Percentiles rank a stretch among this genome's conserved stretches.
Conservation (phyloP, 2,797 vertebrate genomes). For the Trachurus trachurus region DNA sequence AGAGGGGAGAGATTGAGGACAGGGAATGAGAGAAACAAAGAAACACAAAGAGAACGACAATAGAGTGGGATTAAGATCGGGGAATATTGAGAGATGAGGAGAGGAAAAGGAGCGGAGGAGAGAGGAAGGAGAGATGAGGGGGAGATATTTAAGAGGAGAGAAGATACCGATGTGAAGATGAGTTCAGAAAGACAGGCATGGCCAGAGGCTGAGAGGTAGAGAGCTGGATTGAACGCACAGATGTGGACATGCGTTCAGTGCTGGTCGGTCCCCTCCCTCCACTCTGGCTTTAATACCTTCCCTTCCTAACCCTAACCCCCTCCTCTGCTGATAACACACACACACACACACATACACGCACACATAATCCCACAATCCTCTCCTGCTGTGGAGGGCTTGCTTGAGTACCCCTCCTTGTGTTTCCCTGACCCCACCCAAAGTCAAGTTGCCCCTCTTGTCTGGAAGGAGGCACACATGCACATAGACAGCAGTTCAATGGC, state of each 20-base stretch:
- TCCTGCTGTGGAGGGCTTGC: conserved; percentile 67
- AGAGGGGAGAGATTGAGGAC: conserved; percentile 17
- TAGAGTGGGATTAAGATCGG: conserved; percentile 62
- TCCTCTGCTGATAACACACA: conserved; percentile 37
- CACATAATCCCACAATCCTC: conserved; percentile 82
- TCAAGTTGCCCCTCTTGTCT: conserved; percentile 59
- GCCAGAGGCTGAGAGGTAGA: conserved; percentile 51
- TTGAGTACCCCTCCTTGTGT: conserved; percentile 63
- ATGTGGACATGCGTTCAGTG: conserved; percentile 70
- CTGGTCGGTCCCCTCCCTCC: conserved; percentile 65
- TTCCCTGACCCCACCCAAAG: conserved; percentile 58
- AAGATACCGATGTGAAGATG: conserved; percentile 38
- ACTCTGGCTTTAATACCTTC: conserved; percentile 76
- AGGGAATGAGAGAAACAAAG: conserved; percentile 46
- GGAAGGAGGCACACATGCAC: conserved; percentile 39
- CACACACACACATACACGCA: conserved; percentile 55
- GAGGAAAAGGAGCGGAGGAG: conserved; percentile 7
- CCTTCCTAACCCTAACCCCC: conserved; percentile 35
- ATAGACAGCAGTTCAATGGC: conserved; percentile 42
- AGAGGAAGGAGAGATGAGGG: conserved; percentile 20
- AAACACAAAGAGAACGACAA: conserved; percentile 59
- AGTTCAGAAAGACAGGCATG: conserved; percentile 43
- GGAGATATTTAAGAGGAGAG: conserved; percentile 27
- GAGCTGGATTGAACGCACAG: conserved; percentile 60
- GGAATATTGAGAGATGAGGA: conserved; percentile 42